Evolutionary conservation across 1,140 invertebrate genomes (phyloP), one percentile per base, ranked within the genome.

Genomic region (Tyrophagus putrescentiae): DNA sequence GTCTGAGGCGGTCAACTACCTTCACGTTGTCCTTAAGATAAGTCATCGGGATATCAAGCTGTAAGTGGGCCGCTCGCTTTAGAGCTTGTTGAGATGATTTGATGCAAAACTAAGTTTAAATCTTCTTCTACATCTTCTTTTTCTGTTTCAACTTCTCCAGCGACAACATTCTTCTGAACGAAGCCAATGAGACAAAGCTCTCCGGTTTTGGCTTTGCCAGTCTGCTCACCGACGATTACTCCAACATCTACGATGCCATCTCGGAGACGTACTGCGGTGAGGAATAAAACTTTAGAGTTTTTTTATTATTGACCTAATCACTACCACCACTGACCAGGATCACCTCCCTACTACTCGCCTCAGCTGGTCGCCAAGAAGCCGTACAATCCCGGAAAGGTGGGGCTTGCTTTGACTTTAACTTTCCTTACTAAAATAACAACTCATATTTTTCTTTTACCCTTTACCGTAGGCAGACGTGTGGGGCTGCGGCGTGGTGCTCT

Each of bases 401-500:
- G n/a, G n/a, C n/a, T n/a, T n/a, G n/a, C n/a, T n/a, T n/a, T n/a
- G n/a, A n/a, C n/a, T n/a, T n/a, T n/a, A n/a, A n/a, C n/a, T n/a
- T n/a, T n/a, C n/a, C n/a, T n/a, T n/a, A n/a, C n/a, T n/a, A n/a
- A n/a, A n/a, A n/a, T n/a, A n/a, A n/a, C n/a, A n/a, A n/a, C n/a
- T n/a, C n/a, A n/a, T n/a, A n/a, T n/a, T n/a, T n/a, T n/a, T n/a
- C n/a, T n/a, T n/a, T n/a, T n/a, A n/a, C n/a, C n/a, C n/a, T n/a
- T n/a, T n/a, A 11, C 64, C 62, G 9, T 27, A 53, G 11, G 63
- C 65, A 9, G 69, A 70, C 57, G 60, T 71, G 11, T 70, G 69
- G 69, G 66, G 64, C 18, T 60, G 62, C 3, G 69, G 69, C 4
- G 64, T 70, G 9, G 69, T 71, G 21, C 60, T 70, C 4, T 70